Evolutionary conservation across 2,797 vertebrate species (phyloP).

Genomic region (Betta splendens): DNA sequence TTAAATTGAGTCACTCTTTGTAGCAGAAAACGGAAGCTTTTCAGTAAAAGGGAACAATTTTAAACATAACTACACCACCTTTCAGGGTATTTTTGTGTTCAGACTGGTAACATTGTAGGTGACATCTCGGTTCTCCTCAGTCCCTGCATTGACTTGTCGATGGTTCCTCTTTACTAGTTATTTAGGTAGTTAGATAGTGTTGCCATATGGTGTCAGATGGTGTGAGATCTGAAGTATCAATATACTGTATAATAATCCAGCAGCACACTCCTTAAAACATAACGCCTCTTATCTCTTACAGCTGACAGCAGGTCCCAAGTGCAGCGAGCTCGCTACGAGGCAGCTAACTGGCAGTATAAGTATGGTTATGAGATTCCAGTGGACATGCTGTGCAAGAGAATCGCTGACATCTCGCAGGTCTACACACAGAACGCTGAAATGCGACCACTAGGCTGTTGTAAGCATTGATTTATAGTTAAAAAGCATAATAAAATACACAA

Average conservation of each 20-base stretch:
- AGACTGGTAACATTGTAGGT: slow-evolving; percentile 6
- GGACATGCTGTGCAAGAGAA: slow-evolving; percentile 97
- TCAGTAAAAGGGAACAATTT: not conserved
- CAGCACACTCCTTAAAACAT: not conserved
- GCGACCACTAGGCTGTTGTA: slow-evolving; percentile 98
- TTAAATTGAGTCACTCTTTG: no score
- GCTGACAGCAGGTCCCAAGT: slow-evolving; percentile 98
- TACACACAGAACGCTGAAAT: slow-evolving; percentile 99
- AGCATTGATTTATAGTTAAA: slow-evolving; percentile 67
- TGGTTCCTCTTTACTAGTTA: slow-evolving; percentile 16
- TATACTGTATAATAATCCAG: no score
- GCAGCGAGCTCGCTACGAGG: slow-evolving; percentile 95
- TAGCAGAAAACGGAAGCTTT: not conserved
- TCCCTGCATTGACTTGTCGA: not conserved
- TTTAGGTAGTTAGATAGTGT: not conserved
- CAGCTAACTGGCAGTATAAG: slow-evolving; percentile 99
- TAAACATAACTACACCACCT: not conserved
- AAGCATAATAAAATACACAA: not conserved
- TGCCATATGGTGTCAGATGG: not conserved
- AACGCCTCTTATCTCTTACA: slow-evolving; percentile 45
- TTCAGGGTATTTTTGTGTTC: not conserved
- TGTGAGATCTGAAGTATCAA: not conserved
- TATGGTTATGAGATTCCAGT: slow-evolving; percentile 98
- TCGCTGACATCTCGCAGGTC: slow-evolving; percentile 98
- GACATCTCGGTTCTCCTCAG: not conserved